Base-by-base conservation (phyloP, 2,797 vertebrate species). In the Phoxinus dragarum region DNA sequence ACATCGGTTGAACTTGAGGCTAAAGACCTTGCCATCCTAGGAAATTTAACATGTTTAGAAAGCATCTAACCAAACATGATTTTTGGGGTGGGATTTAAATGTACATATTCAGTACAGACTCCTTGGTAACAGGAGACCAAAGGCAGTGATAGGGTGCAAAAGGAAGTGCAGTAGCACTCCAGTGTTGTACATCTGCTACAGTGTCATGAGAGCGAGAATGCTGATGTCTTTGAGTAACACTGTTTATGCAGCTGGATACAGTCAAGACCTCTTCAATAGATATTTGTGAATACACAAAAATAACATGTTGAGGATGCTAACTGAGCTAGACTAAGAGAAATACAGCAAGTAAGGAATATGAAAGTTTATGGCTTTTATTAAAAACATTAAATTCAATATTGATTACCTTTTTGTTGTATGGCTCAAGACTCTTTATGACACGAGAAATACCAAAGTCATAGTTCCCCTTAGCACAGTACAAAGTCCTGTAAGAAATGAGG, bases 381-480 rank as follows among this genome's bases (percentile, higher is more conserved):
- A 42, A 83, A 56, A 71, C 5, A 80, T 44, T 23, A 23, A 14
- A 3, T 52, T 12, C 42, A 66, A 85, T 36, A 84, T 47, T 68
- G 0, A 89, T 59, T 78, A 96, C 96, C 96, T 99, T 99, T 89
- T 99, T 99, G 88, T 96, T 97, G 88, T 99, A 99, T 0, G 98
- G 98, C 92, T 99, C 97, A 93, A 99, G 94, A 90, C 98, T 99
- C 92, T 98, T 99, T 91, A 99, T 98, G 84, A 99, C 97, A 14
- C 97, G 96, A 42, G 98, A 97, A 92, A 99, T 98, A 59, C 98
- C 98, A 0, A 99, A 99, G 85, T 99, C 97, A 38, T 98, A 99
- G 93, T 99, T 99, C 38, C 98, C 97, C 72, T 99, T 99, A 56
- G 97, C 97, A 36, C 98, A 99, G 88, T 99, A 99, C 31, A 99